Evolutionary conservation across 2,888 invertebrate genomes (phyloP).

Genomic region (Heliconius hortense): DNA sequence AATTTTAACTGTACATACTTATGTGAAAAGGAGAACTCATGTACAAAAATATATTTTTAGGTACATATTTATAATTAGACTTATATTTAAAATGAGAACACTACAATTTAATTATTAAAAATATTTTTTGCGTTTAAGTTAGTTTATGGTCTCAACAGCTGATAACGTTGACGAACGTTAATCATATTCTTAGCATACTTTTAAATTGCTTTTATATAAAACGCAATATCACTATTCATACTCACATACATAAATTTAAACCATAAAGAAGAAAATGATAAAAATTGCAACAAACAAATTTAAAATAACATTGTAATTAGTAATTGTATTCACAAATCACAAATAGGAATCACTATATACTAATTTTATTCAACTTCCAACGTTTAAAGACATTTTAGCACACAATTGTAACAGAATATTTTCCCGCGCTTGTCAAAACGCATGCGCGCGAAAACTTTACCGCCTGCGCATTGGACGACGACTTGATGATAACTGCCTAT

Average conservation of each 20-base stretch:
- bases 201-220: neutral
- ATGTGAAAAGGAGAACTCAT: neutral
- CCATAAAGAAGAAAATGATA: neutral
- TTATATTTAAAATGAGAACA: neutral
- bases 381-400: slow-evolving; percentile 9
- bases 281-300: slow-evolving; percentile 3
- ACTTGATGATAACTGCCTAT: slow-evolving; percentile 61
- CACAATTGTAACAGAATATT: slow-evolving; percentile 36
- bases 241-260: neutral
- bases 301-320: neutral
- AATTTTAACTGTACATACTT: neutral
- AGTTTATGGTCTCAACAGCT: too few relatives aligned
- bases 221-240: too few relatives aligned
- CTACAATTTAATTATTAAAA: neutral
- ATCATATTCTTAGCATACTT: neutral
- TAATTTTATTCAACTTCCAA: slow-evolving; percentile 17
- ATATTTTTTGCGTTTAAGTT: too few relatives aligned
- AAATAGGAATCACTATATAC: neutral
- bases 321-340: neutral
- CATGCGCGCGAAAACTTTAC: slow-evolving; percentile 59
- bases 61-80: too few relatives aligned
- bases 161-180: neutral
- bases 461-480: slow-evolving; percentile 65
- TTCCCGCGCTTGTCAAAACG: slow-evolving; percentile 56
- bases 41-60: neutral